Evolutionary conservation across 2,113 vertebrate species (phyloP), one percentile per base, ranked within the genome.

Genomic region (Phodopus roborovskii): DNA sequence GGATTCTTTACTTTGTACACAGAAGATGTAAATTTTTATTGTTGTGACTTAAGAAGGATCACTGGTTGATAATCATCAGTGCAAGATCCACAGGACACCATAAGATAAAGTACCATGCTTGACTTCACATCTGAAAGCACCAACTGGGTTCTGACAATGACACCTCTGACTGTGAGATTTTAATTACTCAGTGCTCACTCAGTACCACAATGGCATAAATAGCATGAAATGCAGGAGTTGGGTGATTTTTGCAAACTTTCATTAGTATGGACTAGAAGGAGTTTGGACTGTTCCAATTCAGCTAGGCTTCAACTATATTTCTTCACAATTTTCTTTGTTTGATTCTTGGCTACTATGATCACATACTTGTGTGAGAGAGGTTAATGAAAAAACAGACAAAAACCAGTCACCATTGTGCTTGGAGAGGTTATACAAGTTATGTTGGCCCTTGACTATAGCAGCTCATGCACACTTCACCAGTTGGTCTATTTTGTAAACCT

Each of bases 121-220:
- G 78, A 78, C 78, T 97, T 97, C 90, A 91, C 88, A 62, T 68
- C 42, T 45, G 74, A 94, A 48, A 94, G 75, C 50, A 66, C 73
- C 82, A 89, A 42, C n/a, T 50, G 77, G 24, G 50, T 87, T 95
- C 91, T 86, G 70, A 89, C 96, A 95, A 96, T 56, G 71, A 83
- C 81, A 85, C 36, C 45, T 79, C 86, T 94, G 86, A 92, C 88
- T 70, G 90, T 89, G 85, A 96, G 73, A 92, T 92, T 96, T 95
- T 96, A 97, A 97, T 96, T 97, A 95, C 83, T 97, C 33, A 81
- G 79, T 50, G 20, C 91, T 58, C 87, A 86, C 56, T 89, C 92
- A 66, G 48, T 79, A 45, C 4, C 70, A 48, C 64, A 92, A 94
- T 42, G n/a, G 6, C 60, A 58, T 53, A 79, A 92, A 48, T 0